Evolutionary conservation across 2,888 invertebrate genomes (phyloP), one percentile per base, ranked within the genome.

Genomic region (Mythimna pallens): DNA sequence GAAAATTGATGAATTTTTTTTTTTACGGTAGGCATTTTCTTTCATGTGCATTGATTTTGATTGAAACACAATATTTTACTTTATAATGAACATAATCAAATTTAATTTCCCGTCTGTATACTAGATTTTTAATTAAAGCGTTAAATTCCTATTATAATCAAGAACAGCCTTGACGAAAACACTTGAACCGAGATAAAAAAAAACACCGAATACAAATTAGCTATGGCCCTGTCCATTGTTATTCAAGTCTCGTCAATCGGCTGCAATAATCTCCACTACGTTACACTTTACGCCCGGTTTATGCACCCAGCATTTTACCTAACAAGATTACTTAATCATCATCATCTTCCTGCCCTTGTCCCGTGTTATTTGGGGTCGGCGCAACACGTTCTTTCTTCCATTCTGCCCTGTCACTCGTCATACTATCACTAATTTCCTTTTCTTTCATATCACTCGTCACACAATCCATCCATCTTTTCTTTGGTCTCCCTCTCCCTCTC

Each of bases 171-270:
- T 62, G 50, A 34, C 36, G 30, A 47, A 61, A 74, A 69, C 40
- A 34, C 68, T 75, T 61, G 20, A 70, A 47, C 4, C 4, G 2
- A 14, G 22, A n/a, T 20, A 30, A 68, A 75, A 55, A 75, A 68
- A 63, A 61, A 68, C 12, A 57, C n/a, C 17, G 20, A 10, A 67
- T 77, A 70, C 12, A 64, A 65, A 70, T 75, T 65, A 8, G 3
- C 9, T 43, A 72, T 30, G 30, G 40, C 65, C 40, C 14, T 20
- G 17, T 10, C 70, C 1, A 79, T 82, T 81, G 63, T 40, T 79
- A 82, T 82, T 81, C 81, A 36, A 40, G 20, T 70, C 76, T 43
- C 81, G 82, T 76, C 81, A 66, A 71, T 71, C 61, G 40, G 57
- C 61, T 10, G 78, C 69, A 65, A 72, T 81, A 78, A 81, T 66